These are phyloP conservation scores for Pelobates fuscus DNA, from an alignment of 2,113 vertebrate genomes.

Conservation along the genomic window DNA sequence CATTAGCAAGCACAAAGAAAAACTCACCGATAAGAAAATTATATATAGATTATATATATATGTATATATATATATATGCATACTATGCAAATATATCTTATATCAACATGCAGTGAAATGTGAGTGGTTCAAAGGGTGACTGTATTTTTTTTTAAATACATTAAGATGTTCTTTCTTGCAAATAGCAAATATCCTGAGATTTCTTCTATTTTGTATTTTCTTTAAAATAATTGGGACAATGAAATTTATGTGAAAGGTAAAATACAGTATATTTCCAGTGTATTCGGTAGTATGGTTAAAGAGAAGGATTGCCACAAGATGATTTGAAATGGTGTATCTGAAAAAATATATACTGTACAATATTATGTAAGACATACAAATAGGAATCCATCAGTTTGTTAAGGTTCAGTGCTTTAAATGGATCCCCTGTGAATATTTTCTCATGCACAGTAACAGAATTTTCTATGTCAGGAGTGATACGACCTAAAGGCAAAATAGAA, in stretches of 20 bases:
- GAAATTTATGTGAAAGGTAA: constrained; percentile 57
- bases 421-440: constrained; percentile 42
- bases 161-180: constrained; percentile 64
- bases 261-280: constrained; percentile 56
- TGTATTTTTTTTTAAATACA: constrained; percentile 58
- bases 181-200: constrained; percentile 74
- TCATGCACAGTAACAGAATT: constrained; percentile 47
- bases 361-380: constrained; percentile 62
- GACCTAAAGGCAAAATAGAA: constrained; percentile 51
- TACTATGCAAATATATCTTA: constrained; percentile 75
- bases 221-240: background rate
- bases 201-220: constrained; percentile 51
- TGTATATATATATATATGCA: constrained; percentile 70
- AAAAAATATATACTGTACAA: constrained; percentile 58
- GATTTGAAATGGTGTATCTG: constrained; percentile 60
- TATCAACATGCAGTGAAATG: constrained; percentile 73
- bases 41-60: constrained; percentile 63
- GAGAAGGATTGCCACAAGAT: constrained; percentile 53
- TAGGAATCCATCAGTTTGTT: constrained; percentile 43
- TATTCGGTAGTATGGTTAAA: constrained; percentile 54
- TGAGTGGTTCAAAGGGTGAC: constrained; percentile 61
- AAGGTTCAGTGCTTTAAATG: constrained; percentile 53
- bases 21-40: constrained; percentile 55
- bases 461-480: constrained; percentile 48
- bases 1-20: constrained; percentile 67